Percentiles rank a stretch among this genome's conserved stretches.
These are phyloP conservation scores for Rotaria sp. DNA, from an alignment of 2,888 invertebrate genomes.

Conservation along the genomic window DNA sequence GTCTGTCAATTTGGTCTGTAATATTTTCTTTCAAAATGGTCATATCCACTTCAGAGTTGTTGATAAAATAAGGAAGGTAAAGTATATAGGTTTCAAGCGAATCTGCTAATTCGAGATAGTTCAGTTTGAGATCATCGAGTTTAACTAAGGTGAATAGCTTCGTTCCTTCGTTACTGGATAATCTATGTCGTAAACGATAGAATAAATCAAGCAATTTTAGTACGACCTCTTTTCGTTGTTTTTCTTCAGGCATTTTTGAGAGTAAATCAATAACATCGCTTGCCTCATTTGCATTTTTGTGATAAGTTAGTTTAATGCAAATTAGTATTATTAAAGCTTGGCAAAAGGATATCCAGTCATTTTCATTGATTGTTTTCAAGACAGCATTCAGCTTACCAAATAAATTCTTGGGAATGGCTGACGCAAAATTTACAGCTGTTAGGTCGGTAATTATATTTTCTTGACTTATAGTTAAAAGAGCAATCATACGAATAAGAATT, in stretches of 20 bases:
- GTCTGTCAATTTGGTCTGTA: neutral
- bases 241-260: neutral
- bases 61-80: neutral
- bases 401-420: neutral
- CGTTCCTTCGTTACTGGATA: neutral
- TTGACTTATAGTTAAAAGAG: neutral
- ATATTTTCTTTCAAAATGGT: no score
- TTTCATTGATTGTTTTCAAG: neutral
- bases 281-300: neutral
- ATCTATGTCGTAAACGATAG: neutral
- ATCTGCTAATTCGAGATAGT: neutral
- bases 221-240: neutral
- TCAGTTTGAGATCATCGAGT: neutral
- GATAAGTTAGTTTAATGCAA: neutral
- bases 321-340: neutral
- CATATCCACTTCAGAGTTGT: neutral
- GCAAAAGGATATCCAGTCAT: neutral
- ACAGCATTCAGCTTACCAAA: neutral
- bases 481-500: neutral
- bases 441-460: neutral
- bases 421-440: neutral
- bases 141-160: neutral
- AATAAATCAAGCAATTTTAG: neutral
- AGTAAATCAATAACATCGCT: neutral
- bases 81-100: neutral